Evolutionary conservation across 2,113 vertebrate genomes (phyloP), one percentile per base, ranked within the genome.

Genomic region (Poeciliopsis prolifica): DNA sequence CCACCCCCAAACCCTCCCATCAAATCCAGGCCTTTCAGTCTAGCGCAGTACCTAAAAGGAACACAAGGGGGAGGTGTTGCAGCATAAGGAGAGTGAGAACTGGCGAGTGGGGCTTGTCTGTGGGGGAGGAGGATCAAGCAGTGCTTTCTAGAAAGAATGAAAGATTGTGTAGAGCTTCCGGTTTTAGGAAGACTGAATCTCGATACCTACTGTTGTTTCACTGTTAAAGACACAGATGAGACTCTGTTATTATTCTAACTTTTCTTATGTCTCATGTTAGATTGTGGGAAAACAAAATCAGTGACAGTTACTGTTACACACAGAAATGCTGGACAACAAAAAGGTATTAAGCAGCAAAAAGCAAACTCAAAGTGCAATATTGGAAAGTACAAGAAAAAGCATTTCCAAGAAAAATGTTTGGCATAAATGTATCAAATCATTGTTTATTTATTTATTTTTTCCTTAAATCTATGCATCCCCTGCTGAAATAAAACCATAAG

Each of bases 1-100:
- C 85, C 88, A 62, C 85, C 76, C 82, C 62, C 31, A 33, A 69
- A 65, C 61, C 77, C 83, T 73, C 80, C 84, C 62, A 30, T 60
- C 67, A 68, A 29, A 63, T 13, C 40, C 58, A 64, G 40, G 30
- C 24, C 42, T 62, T 5, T 17, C 3, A 51, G 30, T 14, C 61
- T 29, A 0, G 3, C 10, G 37, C 37, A 78, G 26, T 68, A 77
- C 79, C 37, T 8, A 6, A 37, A 2, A 30, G 31, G 24, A 70
- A 80, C 91, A 88, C 88, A 54, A 24, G 86, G 30, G 75, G 85
- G 82, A 19, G n/a, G 4, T 82, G 68, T 84, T 68, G 29, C 40
- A 60, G 33, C 65, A 73, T 9, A 19, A 6, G 15, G 13, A 68
- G 26, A 42, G 5, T 0, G 3, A 29, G 10, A 44, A 11, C 17